phyloP scores from a whole-genome alignment of 2,113 vertebrate genomes.

The Neofelis nebulosa region DNA sequence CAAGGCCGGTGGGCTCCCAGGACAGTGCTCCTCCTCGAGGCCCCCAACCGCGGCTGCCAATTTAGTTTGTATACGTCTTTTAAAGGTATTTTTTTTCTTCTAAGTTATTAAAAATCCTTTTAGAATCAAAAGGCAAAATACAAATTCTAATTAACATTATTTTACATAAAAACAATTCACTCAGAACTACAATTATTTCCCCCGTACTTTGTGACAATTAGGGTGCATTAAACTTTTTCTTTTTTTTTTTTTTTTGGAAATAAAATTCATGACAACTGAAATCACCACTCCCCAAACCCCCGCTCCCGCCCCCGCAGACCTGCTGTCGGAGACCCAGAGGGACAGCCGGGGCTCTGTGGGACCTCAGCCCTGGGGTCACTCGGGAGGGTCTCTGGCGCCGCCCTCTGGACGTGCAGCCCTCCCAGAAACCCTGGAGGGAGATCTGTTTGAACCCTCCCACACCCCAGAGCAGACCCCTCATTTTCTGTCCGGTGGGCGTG shows the following conservation, averaged over 20 bases:
- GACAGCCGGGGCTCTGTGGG: too few species aligned
- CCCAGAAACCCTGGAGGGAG: background rate
- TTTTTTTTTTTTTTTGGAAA: background rate
- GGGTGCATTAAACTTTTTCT: background rate
- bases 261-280: fast-evolving
- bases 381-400: background rate
- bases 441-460: fast-evolving
- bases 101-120: background rate
- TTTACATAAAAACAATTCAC: background rate
- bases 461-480: background rate
- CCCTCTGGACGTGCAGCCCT: background rate
- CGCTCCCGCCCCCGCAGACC: background rate
- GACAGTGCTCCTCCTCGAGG: background rate
- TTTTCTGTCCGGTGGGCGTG: fast-evolving
- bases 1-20: background rate
- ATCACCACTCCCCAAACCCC: too few species aligned
- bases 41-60: background rate
- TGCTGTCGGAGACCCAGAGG: background rate
- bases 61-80: background rate
- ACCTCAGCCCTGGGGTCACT: too few species aligned
- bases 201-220: background rate
- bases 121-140: background rate
- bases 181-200: background rate
- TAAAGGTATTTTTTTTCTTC: background rate
- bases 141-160: background rate